A percentile compares a stretch with the other conserved stretches of the same genome.
These are phyloP conservation scores for Alouatta palliata DNA, from an alignment of 2,113 vertebrate genomes.

Conservation along the genomic window DNA sequence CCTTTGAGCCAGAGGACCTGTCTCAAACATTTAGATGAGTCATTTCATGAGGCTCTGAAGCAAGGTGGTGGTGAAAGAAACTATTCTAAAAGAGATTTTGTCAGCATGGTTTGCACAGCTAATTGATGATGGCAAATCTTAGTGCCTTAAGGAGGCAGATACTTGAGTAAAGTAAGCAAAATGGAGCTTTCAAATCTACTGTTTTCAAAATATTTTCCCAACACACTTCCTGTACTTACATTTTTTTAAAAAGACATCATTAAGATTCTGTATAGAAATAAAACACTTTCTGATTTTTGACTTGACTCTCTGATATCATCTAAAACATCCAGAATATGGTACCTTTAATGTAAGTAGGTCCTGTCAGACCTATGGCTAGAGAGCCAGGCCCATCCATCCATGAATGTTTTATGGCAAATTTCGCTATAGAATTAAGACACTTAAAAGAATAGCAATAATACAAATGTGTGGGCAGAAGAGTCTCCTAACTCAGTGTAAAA, in stretches of 20 bases:
- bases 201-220: constrained; percentile 17
- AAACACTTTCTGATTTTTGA: neutral
- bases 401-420: neutral
- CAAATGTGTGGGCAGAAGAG: neutral
- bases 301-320: neutral
- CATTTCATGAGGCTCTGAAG: constrained; percentile 67
- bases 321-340: constrained; percentile 19
- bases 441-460: constrained; percentile 42
- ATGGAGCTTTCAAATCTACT: neutral
- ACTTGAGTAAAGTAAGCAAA: constrained; percentile 50
- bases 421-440: neutral
- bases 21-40: constrained; percentile 72
- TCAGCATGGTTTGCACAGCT: constrained; percentile 62
- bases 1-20: neutral
- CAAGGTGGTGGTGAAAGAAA: constrained; percentile 55
- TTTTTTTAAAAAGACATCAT: neutral
- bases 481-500: neutral
- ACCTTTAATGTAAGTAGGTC: constrained; percentile 19
- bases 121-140: constrained; percentile 60
- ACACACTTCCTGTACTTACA: neutral
- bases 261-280: constrained; percentile 35
- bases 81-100: constrained; percentile 70
- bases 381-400: neutral
- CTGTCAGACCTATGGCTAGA: neutral
- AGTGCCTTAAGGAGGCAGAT: constrained; percentile 48